Evolutionary conservation across 2,113 vertebrate species (phyloP).

Genomic region (Cephalopholis sonnerati): DNA sequence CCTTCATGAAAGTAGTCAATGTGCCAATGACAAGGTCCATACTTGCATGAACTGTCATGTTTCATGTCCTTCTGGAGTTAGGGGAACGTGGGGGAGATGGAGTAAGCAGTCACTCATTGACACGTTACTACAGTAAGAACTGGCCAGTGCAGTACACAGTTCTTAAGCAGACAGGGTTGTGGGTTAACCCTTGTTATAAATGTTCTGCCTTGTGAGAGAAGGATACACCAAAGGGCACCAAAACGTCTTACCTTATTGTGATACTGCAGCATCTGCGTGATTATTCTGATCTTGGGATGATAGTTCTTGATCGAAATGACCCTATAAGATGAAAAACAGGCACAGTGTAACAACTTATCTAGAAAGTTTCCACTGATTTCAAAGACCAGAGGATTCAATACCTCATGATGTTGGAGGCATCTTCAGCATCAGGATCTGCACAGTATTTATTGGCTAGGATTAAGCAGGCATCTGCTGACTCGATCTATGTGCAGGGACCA

Average conservation of each 20-base stretch:
- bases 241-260: conserved; percentile 94
- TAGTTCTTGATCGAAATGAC: conserved; percentile 99
- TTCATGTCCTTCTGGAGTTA: neutral
- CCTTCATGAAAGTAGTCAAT: neutral
- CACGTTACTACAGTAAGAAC: neutral
- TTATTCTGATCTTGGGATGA: conserved; percentile 98
- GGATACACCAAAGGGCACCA: neutral
- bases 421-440: conserved; percentile 97
- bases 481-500: conserved; percentile 87
- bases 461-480: conserved; percentile 97
- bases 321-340: conserved; percentile 79
- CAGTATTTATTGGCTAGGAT: conserved; percentile 99
- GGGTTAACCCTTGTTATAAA: neutral
- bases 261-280: conserved; percentile 99
- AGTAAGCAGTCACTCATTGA: neutral
- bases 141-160: too few relatives aligned
- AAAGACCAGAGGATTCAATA: conserved; percentile 65
- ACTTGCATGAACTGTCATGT: neutral
- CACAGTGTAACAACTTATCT: neutral
- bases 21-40: neutral
- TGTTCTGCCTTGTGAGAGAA: neutral
- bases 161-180: neutral
- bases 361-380: neutral
- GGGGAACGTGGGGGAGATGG: neutral
- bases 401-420: conserved; percentile 99